Conservation (phyloP, 1,140 invertebrate genomes). For the Himalopsyche phryganea region DNA sequence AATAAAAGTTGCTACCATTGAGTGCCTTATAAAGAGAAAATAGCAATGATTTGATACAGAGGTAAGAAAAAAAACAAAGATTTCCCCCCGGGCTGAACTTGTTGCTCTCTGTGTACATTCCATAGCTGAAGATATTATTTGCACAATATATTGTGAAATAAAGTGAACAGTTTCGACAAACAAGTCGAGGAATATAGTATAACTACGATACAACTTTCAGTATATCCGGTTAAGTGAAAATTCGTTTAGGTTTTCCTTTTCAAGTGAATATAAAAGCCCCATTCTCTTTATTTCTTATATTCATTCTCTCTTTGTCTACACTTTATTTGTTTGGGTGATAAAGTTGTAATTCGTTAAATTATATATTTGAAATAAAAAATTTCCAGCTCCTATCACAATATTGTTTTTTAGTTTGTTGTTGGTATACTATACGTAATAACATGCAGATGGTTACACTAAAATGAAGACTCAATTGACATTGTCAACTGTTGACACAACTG, state of each 20-base stretch:
- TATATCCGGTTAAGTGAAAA: slow-evolving; percentile 8
- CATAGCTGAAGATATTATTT: slow-evolving; percentile 30
- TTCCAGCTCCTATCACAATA: too few species aligned
- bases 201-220: not conserved
- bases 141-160: slow-evolving; percentile 31
- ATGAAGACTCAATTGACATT: not conserved
- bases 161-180: slow-evolving; percentile 24
- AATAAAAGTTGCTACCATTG: not conserved
- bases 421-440: too few species aligned
- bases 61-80: slow-evolving; percentile 21
- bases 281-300: too few species aligned
- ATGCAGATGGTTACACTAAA: too few species aligned
- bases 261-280: too few species aligned
- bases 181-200: not conserved
- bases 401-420: too few species aligned
- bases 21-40: not conserved
- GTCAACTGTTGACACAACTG: slow-evolving; percentile 10
- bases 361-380: too few species aligned
- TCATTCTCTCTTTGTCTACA: too few species aligned
- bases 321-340: too few species aligned
- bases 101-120: slow-evolving; percentile 29
- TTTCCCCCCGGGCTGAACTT: slow-evolving; percentile 13
- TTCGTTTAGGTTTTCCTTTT: not conserved
- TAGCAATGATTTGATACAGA: not conserved
- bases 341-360: too few species aligned